Percentiles rank a stretch among this genome's conserved stretches.
Conservation (phyloP, 2,113 vertebrate species). For the Pithys albifrons region DNA sequence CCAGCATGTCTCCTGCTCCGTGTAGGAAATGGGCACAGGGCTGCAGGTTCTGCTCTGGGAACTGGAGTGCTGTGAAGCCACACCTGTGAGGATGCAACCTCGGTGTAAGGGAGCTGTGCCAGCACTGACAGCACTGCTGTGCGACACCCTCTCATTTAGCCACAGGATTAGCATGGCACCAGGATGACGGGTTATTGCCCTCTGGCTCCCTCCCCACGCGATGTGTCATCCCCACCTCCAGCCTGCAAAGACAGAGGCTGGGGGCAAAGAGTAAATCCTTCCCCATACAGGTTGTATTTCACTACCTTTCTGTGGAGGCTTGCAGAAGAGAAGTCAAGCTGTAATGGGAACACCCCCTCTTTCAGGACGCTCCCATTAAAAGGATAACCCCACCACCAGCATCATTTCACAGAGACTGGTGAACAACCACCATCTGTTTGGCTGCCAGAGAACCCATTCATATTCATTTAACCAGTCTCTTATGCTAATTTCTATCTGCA, state of each 20-base stretch:
- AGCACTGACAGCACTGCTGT: neutral
- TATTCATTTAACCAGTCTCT: constrained; percentile 30
- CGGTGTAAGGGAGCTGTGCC: neutral
- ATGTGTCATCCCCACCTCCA: neutral
- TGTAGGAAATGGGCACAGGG: rapidly evolving
- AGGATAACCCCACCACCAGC: neutral
- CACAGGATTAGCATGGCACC: constrained; percentile 22
- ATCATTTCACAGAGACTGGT: neutral
- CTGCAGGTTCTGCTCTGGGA: neutral
- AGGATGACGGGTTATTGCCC: neutral
- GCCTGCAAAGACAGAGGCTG: neutral
- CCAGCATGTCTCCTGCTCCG: rapidly evolving
- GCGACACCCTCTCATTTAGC: neutral
- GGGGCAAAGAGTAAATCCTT: neutral
- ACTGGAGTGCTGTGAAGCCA: rapidly evolving
- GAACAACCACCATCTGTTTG: neutral
- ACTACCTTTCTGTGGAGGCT: neutral
- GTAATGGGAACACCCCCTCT: neutral
- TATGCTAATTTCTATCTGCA: constrained; percentile 25
- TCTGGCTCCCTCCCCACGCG: neutral
- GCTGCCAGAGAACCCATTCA: neutral
- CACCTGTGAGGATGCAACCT: neutral
- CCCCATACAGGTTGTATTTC: neutral
- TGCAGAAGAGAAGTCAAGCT: neutral
- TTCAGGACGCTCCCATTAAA: neutral